Percentiles rank a stretch among this genome's conserved stretches.
Evolutionary conservation across 1,140 invertebrate genomes (phyloP).

Genomic region (Apolygus lucorum): DNA sequence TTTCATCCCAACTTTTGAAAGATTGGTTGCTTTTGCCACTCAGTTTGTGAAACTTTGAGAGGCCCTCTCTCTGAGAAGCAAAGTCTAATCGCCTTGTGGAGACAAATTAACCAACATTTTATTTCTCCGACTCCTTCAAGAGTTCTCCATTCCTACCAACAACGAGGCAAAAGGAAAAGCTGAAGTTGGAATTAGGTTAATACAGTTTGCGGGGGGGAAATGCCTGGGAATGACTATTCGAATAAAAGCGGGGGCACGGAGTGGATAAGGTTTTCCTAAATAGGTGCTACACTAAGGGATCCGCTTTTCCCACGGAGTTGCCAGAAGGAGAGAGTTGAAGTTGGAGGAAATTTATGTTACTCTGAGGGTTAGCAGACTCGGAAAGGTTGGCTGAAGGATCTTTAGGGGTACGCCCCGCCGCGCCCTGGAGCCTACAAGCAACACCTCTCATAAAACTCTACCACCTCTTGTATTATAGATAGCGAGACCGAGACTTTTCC

Average conservation of each 20-base stretch:
- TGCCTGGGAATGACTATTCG: conserved; percentile 9
- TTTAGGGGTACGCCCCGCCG: not conserved
- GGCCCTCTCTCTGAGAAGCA: not conserved
- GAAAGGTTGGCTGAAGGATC: not conserved
- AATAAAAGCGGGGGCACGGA: conserved; percentile 2
- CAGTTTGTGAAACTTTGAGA: not conserved
- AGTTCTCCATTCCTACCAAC: not conserved
- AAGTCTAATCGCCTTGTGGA: conserved; percentile 8
- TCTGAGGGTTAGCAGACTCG: not conserved
- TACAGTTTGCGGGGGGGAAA: conserved; percentile 8
- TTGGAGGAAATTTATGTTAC: conserved; percentile 8
- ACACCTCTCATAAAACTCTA: conserved; percentile 8
- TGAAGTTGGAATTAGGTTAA: conserved; percentile 12
- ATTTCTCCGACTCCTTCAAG: not conserved
- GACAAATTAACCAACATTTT: conserved; percentile 15
- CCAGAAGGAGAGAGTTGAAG: conserved; percentile 2
- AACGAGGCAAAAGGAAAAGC: conserved; percentile 1
- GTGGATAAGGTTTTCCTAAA: conserved; percentile 16
- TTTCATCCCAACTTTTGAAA: not conserved
- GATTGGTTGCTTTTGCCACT: not conserved
- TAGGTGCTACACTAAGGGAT: conserved; percentile 1
- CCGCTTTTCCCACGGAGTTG: not conserved
- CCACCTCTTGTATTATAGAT: not conserved
- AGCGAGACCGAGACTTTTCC: not conserved
- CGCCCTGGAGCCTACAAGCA: not conserved